These are phyloP conservation scores for Lontra canadensis DNA, from an alignment of 2,113 vertebrate species.

Conservation along the genomic window DNA sequence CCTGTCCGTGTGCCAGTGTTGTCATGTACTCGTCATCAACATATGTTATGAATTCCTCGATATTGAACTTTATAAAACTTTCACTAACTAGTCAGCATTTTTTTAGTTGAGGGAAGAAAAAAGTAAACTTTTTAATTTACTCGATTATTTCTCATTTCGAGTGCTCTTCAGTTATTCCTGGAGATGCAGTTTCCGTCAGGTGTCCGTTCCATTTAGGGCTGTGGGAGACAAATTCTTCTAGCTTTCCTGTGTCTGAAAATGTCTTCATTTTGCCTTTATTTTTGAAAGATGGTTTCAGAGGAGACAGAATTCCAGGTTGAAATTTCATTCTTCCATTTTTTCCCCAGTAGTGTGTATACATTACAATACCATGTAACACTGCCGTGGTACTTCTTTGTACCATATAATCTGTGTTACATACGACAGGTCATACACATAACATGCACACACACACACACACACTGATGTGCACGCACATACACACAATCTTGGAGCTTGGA, in stretches of 20 bases:
- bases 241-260: not conserved
- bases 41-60: not conserved
- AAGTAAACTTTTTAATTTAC: not conserved
- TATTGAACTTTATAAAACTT: not conserved
- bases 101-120: not conserved
- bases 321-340: not conserved
- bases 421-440: not conserved
- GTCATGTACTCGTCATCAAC: not conserved
- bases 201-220: not conserved
- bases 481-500: not conserved
- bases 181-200: not conserved
- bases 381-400: not conserved
- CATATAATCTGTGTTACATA: not conserved
- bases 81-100: not conserved
- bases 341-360: not conserved
- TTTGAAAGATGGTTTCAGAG: not conserved
- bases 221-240: not conserved
- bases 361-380: not conserved
- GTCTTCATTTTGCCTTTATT: not conserved
- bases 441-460: too few species aligned
- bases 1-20: not conserved
- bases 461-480: not conserved
- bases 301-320: not conserved
- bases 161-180: not conserved
- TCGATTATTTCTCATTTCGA: not conserved